Evolutionary conservation across 2,797 vertebrate species (phyloP), one percentile per base, ranked within the genome.

Genomic region (Calcarius lapponicus): DNA sequence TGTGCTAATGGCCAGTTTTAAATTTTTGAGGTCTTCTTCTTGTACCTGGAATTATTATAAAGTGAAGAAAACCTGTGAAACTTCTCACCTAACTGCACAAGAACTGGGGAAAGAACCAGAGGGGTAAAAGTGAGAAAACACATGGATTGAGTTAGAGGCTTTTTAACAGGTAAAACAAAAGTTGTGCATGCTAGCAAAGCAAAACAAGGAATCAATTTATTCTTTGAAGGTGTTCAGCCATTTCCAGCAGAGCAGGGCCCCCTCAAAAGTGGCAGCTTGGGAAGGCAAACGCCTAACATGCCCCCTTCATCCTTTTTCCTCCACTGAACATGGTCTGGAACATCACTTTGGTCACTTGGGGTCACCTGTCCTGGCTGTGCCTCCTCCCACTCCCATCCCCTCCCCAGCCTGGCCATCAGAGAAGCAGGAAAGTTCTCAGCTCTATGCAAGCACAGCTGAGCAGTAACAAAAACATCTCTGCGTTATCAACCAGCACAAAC

Each of bases 41-140:
- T 80, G 26, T 13, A 83, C 53, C 17, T 80, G 26, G 66, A 79
- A 13, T 82, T 93, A 93, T 17, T 34, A 92, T 94, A 95, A 93
- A 94, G 84, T 67, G 5, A 71, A 72, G 66, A 93, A 94, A 94
- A 93, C 61, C 67, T 75, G 15, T 82, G 57, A 51, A 93, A 91
- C 12, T 94, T 31, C 42, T 32, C 3, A 34, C 4, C 2, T 10
- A 29, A 21, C 2, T 43, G 13, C 24, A 10, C 26, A 86, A 31
- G 86, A 47, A 34, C n/a, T 26, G 25, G 4, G 11, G 15, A 54
- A 38, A 54, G 4, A 38, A 67, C 2, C 15, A 34, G 40, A 67
- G 11, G 2, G 12, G 10, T 34, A 31, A 48, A 78, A 34, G 22
- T 51, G 36, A 85, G 32, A 58, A 56, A 50, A 17, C 7, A 32